Percentiles rank a stretch among this genome's conserved stretches.
Conservation (phyloP, 2,888 invertebrate genomes). For the Leucophora obtusa region DNA sequence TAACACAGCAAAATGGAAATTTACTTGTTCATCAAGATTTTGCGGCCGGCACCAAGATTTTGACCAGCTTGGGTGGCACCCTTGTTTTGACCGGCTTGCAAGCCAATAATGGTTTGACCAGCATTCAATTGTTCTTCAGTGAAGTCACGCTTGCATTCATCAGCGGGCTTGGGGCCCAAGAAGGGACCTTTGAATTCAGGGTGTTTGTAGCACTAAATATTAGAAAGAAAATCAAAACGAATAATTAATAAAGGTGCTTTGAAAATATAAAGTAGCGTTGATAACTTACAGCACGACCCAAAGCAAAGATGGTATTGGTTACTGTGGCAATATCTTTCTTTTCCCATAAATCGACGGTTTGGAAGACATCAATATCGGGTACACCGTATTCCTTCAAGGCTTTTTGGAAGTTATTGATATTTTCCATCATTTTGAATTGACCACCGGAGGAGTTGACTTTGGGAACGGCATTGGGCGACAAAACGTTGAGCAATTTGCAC, state of each 20-base stretch:
- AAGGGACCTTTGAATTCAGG: constrained; percentile 91
- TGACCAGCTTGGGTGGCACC: constrained; percentile 95
- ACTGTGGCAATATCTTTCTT: constrained; percentile 93
- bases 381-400: constrained; percentile 94
- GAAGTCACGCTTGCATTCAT: constrained; percentile 96
- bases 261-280: too few species aligned
- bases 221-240: constrained; percentile 22
- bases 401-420: constrained; percentile 94
- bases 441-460: constrained; percentile 97
- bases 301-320: constrained; percentile 89
- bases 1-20: constrained; percentile 40
- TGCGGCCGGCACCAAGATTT: constrained; percentile 93
- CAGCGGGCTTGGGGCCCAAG: constrained; percentile 96
- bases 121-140: constrained; percentile 93
- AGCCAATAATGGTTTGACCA: constrained; percentile 93
- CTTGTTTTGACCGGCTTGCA: constrained; percentile 97
- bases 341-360: constrained; percentile 97
- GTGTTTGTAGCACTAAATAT: constrained; percentile 88
- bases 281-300: constrained; percentile 87
- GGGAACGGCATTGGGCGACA: constrained; percentile 90
- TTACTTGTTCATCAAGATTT: constrained; percentile 94
- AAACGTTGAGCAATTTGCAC: constrained; percentile 95
- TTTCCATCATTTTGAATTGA: constrained; percentile 99
- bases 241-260: too few species aligned
- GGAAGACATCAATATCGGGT: constrained; percentile 94